Evolutionary conservation across 2,113 vertebrate species (phyloP).

Genomic region (Eublepharis macularius): DNA sequence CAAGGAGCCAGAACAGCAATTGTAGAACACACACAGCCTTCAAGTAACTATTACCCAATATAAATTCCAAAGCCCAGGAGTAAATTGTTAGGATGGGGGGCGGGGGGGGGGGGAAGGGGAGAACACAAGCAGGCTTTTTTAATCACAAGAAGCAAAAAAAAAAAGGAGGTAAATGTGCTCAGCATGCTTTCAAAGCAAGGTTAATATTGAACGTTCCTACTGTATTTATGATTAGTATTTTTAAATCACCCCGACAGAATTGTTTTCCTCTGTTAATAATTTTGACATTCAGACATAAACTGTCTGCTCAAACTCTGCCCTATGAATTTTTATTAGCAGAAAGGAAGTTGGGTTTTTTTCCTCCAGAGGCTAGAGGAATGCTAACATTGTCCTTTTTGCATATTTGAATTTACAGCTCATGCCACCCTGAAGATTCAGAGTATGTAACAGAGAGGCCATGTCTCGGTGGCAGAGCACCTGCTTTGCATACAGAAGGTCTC

Average conservation of each 20-base stretch:
- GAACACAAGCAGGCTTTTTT: too few species aligned
- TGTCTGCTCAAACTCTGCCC: not conserved
- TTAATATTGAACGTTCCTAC: not conserved
- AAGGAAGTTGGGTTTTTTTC: not conserved
- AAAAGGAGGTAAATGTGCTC: not conserved
- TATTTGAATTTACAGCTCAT: not conserved
- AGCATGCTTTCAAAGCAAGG: not conserved
- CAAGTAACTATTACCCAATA: not conserved
- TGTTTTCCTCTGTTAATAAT: not conserved
- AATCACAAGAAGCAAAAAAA: not conserved
- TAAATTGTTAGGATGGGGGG: too few species aligned
- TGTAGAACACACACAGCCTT: not conserved
- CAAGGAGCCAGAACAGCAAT: not conserved
- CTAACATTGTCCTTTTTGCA: not conserved
- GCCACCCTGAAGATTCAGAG: not conserved
- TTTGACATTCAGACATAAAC: not conserved
- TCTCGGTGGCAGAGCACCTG: too few species aligned
- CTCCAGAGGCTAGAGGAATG: not conserved
- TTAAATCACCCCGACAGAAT: not conserved
- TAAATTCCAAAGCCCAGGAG: fast-evolving
- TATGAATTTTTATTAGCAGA: not conserved
- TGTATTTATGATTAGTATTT: not conserved
- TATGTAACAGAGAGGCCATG: not conserved
- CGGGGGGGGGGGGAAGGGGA: too few species aligned
- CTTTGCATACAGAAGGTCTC: too few species aligned